These are phyloP conservation scores for Crax fasciolata DNA, from an alignment of 2,797 vertebrate species.

Conservation along the genomic window DNA sequence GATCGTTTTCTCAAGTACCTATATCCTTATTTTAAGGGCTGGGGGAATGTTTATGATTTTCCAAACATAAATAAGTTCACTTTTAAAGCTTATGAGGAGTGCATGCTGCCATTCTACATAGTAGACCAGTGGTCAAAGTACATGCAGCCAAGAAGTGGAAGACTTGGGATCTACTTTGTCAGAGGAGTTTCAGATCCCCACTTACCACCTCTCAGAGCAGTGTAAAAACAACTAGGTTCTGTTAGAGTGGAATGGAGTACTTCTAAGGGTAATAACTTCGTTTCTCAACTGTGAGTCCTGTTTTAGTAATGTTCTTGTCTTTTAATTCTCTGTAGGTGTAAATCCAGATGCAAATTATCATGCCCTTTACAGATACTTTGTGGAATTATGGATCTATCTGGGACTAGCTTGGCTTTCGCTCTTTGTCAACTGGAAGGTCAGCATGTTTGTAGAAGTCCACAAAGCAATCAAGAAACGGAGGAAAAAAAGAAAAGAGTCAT, in stretches of 20 bases:
- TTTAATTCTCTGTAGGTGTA: constrained; percentile 86
- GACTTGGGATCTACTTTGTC: neutral
- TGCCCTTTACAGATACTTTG: constrained; percentile 96
- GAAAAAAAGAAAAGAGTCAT: constrained; percentile 92
- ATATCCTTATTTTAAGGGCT: neutral
- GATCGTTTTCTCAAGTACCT: neutral
- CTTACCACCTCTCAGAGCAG: neutral
- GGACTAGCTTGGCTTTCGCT: constrained; percentile 97
- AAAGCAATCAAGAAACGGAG: constrained; percentile 98
- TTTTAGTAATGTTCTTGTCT: constrained; percentile 36
- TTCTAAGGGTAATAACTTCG: neutral
- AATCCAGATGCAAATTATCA: constrained; percentile 93
- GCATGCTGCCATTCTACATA: neutral
- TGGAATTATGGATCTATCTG: constrained; percentile 99
- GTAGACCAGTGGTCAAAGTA: neutral
- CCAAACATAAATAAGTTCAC: neutral
- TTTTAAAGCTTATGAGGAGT: neutral
- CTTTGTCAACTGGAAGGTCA: constrained; percentile 99
- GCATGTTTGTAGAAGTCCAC: constrained; percentile 98
- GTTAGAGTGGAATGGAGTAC: neutral
- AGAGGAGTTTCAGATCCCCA: neutral
- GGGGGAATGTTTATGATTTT: neutral
- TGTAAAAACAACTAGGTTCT: neutral
- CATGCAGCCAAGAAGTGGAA: neutral
- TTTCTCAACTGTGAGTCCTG: neutral